Conservation (phyloP, 2,113 vertebrate species). For the Nibea albiflora region DNA sequence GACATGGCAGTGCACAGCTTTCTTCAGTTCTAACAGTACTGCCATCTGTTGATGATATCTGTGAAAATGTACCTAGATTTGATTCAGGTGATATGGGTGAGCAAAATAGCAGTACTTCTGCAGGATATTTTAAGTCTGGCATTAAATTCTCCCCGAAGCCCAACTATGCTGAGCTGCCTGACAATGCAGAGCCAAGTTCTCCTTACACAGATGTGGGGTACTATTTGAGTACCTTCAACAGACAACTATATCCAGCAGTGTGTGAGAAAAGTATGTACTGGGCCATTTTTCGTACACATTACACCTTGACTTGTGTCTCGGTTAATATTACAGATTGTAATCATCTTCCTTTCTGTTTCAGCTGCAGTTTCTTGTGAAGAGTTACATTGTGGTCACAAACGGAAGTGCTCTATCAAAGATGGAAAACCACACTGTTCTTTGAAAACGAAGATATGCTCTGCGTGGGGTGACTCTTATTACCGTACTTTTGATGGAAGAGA, state of each 20-base stretch:
- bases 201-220: conserved; percentile 11
- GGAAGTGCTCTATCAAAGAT: conserved; percentile 26
- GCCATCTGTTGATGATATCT: conserved; percentile 47
- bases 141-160: background rate
- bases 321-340: background rate
- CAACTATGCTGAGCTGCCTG: background rate
- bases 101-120: background rate
- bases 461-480: conserved; percentile 85
- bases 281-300: background rate
- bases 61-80: conserved; percentile 23
- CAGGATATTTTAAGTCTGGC: conserved; percentile 4
- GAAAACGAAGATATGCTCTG: conserved; percentile 72
- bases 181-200: background rate
- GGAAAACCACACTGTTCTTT: conserved; percentile 23
- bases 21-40: conserved; percentile 28
- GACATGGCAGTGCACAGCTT: background rate
- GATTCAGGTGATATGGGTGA: conserved; percentile 25
- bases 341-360: background rate
- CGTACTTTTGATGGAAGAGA: conserved; percentile 76
- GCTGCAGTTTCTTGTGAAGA: conserved; percentile 35
- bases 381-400: conserved; percentile 33
- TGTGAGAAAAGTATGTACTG: conserved; percentile 35
- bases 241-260: background rate
- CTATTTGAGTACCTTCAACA: conserved; percentile 31
- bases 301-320: background rate